phyloP scores from a whole-genome alignment of 1,140 invertebrate genomes.

The Penaeus chinensis region DNA sequence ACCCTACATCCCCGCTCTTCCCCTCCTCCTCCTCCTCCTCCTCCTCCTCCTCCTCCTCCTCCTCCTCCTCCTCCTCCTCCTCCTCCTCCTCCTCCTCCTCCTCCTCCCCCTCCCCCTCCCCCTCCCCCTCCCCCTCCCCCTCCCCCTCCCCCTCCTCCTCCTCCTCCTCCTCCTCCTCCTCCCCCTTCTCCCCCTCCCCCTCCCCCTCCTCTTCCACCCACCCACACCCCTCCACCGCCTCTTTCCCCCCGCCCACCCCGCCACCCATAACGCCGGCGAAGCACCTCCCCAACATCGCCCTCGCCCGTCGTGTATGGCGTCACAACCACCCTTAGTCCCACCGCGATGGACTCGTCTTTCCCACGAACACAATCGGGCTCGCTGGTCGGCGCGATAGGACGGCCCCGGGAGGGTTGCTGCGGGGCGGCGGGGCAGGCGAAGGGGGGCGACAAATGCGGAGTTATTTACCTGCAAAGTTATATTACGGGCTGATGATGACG shows the following conservation, averaged over 20 bases:
- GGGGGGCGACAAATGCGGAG: not conserved
- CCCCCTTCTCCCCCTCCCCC: not conserved
- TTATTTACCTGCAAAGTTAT: too few species aligned
- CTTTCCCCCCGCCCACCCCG: not conserved
- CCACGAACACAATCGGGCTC: slow-evolving; percentile 10
- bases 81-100: not conserved
- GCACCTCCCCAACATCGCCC: too few species aligned
- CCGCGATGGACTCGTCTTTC: not conserved
- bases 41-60: not conserved
- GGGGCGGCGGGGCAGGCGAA: not conserved
- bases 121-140: not conserved
- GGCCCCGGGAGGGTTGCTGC: not conserved
- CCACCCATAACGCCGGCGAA: not conserved
- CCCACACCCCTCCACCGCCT: not conserved
- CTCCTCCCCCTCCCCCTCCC: not conserved
- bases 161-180: not conserved
- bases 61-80: not conserved
- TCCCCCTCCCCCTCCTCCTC: not conserved
- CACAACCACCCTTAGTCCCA: not conserved
- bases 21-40: not conserved
- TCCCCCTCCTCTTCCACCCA: not conserved
- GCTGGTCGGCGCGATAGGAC: not conserved
- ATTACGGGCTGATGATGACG: too few species aligned
- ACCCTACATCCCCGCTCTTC: not conserved
- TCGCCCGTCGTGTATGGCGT: too few species aligned